A percentile compares a stretch with the other conserved stretches of the same genome.
Conservation (phyloP, 2,113 vertebrate genomes). For the Vulpes ferrilata region DNA sequence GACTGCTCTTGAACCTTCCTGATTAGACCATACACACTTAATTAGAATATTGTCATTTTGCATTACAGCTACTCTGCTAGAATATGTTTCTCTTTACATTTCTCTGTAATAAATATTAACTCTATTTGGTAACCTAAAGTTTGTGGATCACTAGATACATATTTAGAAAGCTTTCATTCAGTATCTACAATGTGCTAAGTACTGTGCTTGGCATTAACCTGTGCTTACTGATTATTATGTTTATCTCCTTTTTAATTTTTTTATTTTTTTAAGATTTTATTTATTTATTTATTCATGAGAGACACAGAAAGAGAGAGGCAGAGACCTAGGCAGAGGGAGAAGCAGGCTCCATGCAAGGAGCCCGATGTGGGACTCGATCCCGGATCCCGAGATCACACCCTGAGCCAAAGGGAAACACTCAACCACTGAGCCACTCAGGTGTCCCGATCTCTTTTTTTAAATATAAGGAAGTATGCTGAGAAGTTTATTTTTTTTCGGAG, state of each 20-base stretch:
- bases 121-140: constrained; percentile 9
- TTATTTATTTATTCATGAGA: no score
- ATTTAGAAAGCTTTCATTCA: constrained; percentile 42
- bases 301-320: no score
- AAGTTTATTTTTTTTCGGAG: not conserved
- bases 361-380: no score
- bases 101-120: constrained; percentile 19
- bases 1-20: constrained; percentile 5
- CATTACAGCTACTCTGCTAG: constrained; percentile 27
- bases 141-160: not conserved
- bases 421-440: no score
- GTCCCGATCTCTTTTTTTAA: not conserved
- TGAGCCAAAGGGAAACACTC: no score
- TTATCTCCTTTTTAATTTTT: constrained; percentile 1
- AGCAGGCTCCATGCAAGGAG: no score
- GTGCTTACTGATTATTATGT: not conserved
- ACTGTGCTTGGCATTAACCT: not conserved
- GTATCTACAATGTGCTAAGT: not conserved
- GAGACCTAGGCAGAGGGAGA: no score
- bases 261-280: no score
- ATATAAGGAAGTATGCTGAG: not conserved
- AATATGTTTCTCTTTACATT: constrained; percentile 41
- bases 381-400: no score
- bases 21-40: not conserved
- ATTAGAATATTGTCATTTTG: constrained; percentile 32